Evolutionary conservation across 2,888 invertebrate species (phyloP).

Genomic region (Rugalucina vietnamica): DNA sequence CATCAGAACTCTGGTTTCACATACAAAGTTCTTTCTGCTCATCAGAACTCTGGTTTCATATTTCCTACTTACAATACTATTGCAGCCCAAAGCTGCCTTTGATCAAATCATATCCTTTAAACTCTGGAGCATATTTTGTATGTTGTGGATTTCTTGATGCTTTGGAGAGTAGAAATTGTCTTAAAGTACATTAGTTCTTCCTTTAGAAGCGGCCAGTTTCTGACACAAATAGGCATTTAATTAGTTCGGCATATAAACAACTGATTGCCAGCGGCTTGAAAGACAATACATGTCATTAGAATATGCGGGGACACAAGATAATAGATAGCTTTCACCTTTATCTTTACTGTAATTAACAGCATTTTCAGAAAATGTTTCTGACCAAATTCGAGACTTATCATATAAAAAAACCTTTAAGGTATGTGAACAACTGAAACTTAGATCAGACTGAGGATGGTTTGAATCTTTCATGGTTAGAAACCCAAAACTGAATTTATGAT

Average conservation of each 20-base stretch:
- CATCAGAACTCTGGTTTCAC: too few relatives aligned
- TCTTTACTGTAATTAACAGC: neutral
- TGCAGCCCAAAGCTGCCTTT: too few relatives aligned
- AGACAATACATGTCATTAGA: neutral
- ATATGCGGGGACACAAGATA: neutral
- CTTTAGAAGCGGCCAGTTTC: too few relatives aligned
- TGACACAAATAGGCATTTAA: neutral
- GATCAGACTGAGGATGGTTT: too few relatives aligned
- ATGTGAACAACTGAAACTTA: neutral
- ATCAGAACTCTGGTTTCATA: too few relatives aligned
- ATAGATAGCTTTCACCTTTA: slow-evolving; percentile 5
- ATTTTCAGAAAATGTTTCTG: neutral
- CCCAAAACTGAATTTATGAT: neutral
- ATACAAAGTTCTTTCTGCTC: too few relatives aligned
- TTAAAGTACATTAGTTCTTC: too few relatives aligned
- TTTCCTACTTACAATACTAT: too few relatives aligned
- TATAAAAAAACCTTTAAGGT: neutral
- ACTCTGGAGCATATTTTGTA: too few relatives aligned
- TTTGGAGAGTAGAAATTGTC: too few relatives aligned
- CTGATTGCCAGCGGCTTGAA: neutral
- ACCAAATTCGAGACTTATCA: neutral
- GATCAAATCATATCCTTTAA: too few relatives aligned
- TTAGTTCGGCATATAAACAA: neutral
- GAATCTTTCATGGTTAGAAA: neutral
- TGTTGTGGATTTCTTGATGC: too few relatives aligned